Evolutionary conservation across 1,140 invertebrate species (phyloP).

Genomic region (Calosoma granatense): DNA sequence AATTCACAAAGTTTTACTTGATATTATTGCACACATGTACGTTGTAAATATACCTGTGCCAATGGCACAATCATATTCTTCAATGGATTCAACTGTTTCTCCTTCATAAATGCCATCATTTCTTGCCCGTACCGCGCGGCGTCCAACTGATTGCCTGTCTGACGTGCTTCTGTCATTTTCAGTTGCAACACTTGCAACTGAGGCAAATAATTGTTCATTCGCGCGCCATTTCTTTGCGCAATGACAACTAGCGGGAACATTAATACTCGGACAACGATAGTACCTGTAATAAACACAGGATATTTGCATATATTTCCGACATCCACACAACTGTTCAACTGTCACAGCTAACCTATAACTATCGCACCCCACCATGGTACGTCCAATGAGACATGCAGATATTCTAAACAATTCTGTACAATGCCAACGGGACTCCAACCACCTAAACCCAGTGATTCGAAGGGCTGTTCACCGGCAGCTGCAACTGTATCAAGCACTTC

Average conservation of each 20-base stretch:
- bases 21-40: conserved; percentile 13
- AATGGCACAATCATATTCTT: conserved; percentile 73
- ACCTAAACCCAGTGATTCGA: conserved; percentile 70
- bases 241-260: conserved; percentile 78
- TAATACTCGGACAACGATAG: conserved; percentile 54
- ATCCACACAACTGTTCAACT: too few relatives aligned
- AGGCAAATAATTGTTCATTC: conserved; percentile 73
- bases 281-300: conserved; percentile 47
- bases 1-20: conserved; percentile 19
- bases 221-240: conserved; percentile 63
- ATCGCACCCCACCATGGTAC: conserved; percentile 90
- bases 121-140: conserved; percentile 61
- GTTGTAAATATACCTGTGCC: conserved; percentile 49
- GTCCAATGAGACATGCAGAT: conserved; percentile 59
- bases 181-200: conserved; percentile 66
- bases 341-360: conserved; percentile 41
- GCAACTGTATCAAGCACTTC: conserved; percentile 33
- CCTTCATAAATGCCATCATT: conserved; percentile 68
- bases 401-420: conserved; percentile 70
- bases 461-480: conserved; percentile 58
- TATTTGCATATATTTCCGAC: neutral
- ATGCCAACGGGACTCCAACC: conserved; percentile 67
- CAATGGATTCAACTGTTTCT: conserved; percentile 68
- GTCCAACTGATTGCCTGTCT: conserved; percentile 68
- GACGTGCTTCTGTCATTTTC: conserved; percentile 74